Conservation (phyloP, 2,113 vertebrate species). For the Bufo gargarizans region DNA sequence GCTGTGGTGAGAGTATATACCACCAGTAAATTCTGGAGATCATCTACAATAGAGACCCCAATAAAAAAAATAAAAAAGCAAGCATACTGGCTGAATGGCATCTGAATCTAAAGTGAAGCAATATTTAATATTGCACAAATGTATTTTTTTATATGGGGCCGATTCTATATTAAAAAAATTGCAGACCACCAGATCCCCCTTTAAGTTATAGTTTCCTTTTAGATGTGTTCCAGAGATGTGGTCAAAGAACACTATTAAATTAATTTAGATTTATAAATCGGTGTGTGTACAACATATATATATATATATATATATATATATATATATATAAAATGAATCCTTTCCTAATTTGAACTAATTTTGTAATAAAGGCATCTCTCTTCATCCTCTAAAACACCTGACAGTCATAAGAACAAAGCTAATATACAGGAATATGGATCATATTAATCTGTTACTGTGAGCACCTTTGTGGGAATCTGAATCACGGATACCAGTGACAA, state of each 20-base stretch:
- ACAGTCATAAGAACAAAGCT: neutral
- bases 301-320: too few relatives aligned
- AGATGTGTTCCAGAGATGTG: neutral
- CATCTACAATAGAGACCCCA: too few relatives aligned
- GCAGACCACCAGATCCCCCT: neutral
- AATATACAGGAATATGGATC: neutral
- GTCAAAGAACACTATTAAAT: neutral
- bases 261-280: neutral
- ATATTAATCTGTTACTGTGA: neutral
- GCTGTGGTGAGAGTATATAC: too few relatives aligned
- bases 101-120: too few relatives aligned
- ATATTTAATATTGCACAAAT: too few relatives aligned
- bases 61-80: too few relatives aligned
- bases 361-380: neutral
- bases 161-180: too few relatives aligned
- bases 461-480: neutral
- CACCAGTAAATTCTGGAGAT: too few relatives aligned
- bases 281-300: too few relatives aligned
- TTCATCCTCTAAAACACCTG: neutral
- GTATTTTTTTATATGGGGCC: too few relatives aligned
- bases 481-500: neutral
- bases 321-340: too few relatives aligned
- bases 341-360: neutral
- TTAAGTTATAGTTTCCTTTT: neutral
- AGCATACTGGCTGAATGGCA: too few relatives aligned